Evolutionary conservation across 2,797 vertebrate species (phyloP).

Genomic region (Hyperoplus immaculatus): DNA sequence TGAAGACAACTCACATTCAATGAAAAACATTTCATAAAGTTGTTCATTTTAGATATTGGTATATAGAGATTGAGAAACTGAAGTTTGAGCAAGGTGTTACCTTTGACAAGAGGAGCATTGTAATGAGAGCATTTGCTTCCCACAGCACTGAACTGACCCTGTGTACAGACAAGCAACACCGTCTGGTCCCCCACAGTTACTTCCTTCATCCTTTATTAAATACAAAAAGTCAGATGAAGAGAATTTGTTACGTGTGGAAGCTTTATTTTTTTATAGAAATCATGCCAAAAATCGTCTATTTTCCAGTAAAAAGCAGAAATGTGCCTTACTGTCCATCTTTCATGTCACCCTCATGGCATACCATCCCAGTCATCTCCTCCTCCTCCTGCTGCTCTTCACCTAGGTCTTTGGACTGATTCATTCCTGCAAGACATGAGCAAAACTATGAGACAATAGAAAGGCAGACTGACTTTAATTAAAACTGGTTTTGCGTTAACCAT

Average conservation of each 20-base stretch:
- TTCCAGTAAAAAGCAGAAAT: not conserved
- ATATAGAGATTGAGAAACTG: not conserved
- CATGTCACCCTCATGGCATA: slow-evolving; percentile 87
- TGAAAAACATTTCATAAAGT: not conserved
- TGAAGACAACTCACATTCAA: not conserved
- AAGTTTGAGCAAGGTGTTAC: slow-evolving; percentile 66
- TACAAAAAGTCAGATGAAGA: not conserved
- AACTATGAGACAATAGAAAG: not conserved
- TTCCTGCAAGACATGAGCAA: slow-evolving; percentile 32
- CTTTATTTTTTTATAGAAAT: no score
- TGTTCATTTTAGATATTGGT: not conserved
- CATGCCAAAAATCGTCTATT: not conserved
- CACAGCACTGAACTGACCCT: slow-evolving; percentile 85
- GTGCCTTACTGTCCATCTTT: slow-evolving; percentile 90
- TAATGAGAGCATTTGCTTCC: slow-evolving; percentile 90
- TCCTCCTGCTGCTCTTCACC: not conserved
- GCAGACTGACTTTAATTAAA: not conserved
- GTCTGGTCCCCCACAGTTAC: slow-evolving; percentile 84
- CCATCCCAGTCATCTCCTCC: slow-evolving; percentile 78
- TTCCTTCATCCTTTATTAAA: slow-evolving; percentile 86
- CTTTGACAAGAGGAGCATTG: slow-evolving; percentile 88
- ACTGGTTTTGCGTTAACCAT: not conserved
- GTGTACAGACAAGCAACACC: slow-evolving; percentile 86
- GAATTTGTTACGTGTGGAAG: no score
- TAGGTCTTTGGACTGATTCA: slow-evolving; percentile 40